Base-by-base conservation (phyloP, 2,888 invertebrate species). In the Atethmia centrago region DNA sequence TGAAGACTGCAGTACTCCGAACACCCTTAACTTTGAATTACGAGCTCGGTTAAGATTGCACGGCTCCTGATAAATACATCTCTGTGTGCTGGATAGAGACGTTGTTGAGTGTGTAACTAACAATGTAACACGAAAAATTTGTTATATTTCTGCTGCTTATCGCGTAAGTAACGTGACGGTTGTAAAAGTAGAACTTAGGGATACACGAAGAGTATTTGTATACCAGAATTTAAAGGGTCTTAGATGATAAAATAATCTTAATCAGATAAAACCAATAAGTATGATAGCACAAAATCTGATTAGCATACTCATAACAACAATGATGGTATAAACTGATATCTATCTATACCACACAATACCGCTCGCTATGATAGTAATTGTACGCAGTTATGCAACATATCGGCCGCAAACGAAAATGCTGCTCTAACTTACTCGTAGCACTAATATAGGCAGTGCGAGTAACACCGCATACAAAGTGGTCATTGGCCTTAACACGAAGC, bases 11-110 rank as follows among this genome's bases (percentile, higher is more conserved):
- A 70, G 72, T 74, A 68, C 76, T 71, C 51, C 25, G 66, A 79
- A 84, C 69, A 73, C 75, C 71, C 76, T 79, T 78, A 78, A 82
- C 69, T 72, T 80, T 80, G 74, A 84, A 81, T 84, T 79, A 86
- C 74, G 71, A 83, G 65, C 55, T 21, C 63, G 70, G 75, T 80
- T 77, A 82, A 84, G 80, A 84, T 77, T 74, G 78, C 70, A 67
- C 47, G 53, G 70, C 51, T 56, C 49, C 79, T 77, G 36, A 76
- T 82, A 79, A 82, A 76, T 28, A 74, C n/a, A 71, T 36, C n/a
- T 66, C n/a, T 25, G 10, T 47, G 53, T 59, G 63, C 19, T 42
- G 21, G 36, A 61, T 64, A 45, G 12, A 56, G 28, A 47, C 40
- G n/a, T 31, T 25, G 42, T 25, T 45, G 31, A 61, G 40, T 49